These are phyloP conservation scores for Drosophila ezoana DNA, from an alignment of 2,888 invertebrate genomes.

Conservation along the genomic window DNA sequence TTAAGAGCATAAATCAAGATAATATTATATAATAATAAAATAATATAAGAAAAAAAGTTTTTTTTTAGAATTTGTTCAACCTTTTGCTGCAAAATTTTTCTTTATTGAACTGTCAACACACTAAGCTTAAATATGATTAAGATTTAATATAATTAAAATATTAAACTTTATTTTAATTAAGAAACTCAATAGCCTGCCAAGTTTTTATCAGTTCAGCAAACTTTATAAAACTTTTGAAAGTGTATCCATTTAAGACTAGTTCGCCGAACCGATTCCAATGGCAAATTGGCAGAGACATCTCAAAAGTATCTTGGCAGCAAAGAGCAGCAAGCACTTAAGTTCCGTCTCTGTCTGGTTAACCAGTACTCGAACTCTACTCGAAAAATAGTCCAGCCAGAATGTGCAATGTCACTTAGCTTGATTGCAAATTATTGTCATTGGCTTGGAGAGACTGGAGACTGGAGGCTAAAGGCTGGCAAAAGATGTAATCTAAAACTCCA, in stretches of 20 bases:
- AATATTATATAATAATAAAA: background rate
- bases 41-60: background rate
- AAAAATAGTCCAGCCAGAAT: conserved; percentile 19
- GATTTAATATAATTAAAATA: conserved; percentile 3
- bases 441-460: conserved; percentile 1
- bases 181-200: conserved; percentile 25
- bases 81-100: background rate
- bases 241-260: conserved; percentile 8
- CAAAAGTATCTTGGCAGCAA: conserved; percentile 43
- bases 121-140: background rate
- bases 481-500: conserved; percentile 15
- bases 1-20: background rate
- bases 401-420: conserved; percentile 61
- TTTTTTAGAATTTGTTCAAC: too few relatives aligned
- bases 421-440: conserved; percentile 65
- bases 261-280: conserved; percentile 5
- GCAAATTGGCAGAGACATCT: conserved; percentile 38
- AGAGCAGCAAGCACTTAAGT: conserved; percentile 47
- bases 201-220: conserved; percentile 27
- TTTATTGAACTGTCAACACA: background rate
- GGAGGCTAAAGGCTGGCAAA: conserved; percentile 10
- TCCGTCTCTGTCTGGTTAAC: conserved; percentile 30
- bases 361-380: conserved; percentile 6
- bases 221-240: conserved; percentile 25
- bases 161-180: conserved; percentile 31